Evolutionary conservation across 2,888 invertebrate species (phyloP).

Genomic region (Amiota communis): DNA sequence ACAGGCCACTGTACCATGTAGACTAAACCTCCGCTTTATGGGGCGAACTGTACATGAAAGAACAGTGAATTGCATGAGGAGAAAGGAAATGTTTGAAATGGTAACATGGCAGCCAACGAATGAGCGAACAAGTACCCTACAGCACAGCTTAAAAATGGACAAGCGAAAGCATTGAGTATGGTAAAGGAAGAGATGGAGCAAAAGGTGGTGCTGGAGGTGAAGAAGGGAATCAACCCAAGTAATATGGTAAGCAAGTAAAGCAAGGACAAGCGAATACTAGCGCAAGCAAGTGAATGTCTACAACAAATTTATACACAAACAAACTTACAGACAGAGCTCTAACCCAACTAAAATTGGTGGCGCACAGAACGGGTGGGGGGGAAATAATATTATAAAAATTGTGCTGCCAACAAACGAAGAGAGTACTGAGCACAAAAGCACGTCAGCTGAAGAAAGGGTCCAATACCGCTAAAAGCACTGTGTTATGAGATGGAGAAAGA

Average conservation of each 20-base stretch:
- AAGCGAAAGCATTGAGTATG: neutral
- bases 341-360: constrained; percentile 5
- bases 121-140: constrained; percentile 12
- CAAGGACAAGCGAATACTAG: neutral
- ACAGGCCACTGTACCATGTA: constrained; percentile 8
- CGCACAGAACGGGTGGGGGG: constrained; percentile 34
- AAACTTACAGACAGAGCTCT: neutral
- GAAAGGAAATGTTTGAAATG: constrained; percentile 8
- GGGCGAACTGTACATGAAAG: constrained; percentile 2
- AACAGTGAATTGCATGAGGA: neutral
- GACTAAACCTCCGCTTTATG: constrained; percentile 9
- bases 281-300: constrained; percentile 6
- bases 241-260: neutral
- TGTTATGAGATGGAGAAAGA: neutral
- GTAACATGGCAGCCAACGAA: constrained; percentile 10
- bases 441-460: constrained; percentile 26
- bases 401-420: constrained; percentile 57
- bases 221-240: neutral
- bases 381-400: constrained; percentile 62
- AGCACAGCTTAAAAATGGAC: constrained; percentile 20
- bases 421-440: constrained; percentile 41
- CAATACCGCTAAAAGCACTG: constrained; percentile 29
- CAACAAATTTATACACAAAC: neutral
- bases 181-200: neutral
- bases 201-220: neutral